Percentiles rank a stretch among this genome's conserved stretches.
phyloP scores from a whole-genome alignment of 2,113 vertebrate species.

The Colinus virginianus region DNA sequence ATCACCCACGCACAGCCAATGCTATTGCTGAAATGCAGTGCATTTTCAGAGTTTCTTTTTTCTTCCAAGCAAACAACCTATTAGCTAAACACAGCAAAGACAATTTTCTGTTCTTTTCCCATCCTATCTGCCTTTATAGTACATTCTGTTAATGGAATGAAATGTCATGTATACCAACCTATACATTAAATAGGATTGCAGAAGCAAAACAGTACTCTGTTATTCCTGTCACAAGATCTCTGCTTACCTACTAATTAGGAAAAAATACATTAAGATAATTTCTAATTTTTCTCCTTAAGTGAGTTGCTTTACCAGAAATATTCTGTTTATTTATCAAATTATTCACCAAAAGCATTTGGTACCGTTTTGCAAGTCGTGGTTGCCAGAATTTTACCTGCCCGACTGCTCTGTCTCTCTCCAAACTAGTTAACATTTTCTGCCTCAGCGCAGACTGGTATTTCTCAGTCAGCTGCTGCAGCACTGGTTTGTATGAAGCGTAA shows the following conservation, averaged over 20 bases:
- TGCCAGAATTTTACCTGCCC: slow-evolving; percentile 74
- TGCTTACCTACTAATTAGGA: neutral
- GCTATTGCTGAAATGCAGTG: neutral
- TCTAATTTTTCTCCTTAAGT: neutral
- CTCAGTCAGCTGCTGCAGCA: slow-evolving; percentile 82
- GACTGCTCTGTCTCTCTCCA: slow-evolving; percentile 84
- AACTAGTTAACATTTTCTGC: slow-evolving; percentile 83
- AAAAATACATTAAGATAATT: neutral
- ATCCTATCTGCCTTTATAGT: neutral
- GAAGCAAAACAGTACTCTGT: neutral
- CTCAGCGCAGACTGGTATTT: slow-evolving; percentile 85
- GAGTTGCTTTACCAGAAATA: neutral
- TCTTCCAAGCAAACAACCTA: neutral
- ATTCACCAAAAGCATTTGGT: neutral
- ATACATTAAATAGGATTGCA: neutral
- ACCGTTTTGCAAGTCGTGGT: neutral
- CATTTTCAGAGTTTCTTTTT: neutral
- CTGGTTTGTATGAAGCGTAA: slow-evolving; percentile 83
- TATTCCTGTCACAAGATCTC: neutral
- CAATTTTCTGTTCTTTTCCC: neutral
- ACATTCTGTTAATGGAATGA: neutral
- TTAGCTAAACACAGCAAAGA: neutral
- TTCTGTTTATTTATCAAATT: neutral
- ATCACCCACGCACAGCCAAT: neutral
- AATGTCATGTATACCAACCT: neutral